Evolutionary conservation across 2,113 vertebrate species (phyloP).

Genomic region (Rana temporaria): DNA sequence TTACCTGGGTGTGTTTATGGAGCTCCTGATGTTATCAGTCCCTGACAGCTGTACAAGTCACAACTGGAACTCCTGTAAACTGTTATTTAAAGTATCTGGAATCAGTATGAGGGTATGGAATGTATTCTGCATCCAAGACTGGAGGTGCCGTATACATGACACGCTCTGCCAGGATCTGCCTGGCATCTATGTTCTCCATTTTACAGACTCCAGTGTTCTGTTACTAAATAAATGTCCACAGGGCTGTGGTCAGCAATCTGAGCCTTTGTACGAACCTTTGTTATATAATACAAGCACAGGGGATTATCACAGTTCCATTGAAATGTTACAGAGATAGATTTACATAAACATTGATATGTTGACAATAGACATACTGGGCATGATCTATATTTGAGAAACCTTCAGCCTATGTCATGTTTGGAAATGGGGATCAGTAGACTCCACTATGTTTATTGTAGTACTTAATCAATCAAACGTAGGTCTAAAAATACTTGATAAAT

Average conservation of each 20-base stretch:
- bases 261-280: no score
- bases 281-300: no score
- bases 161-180: not conserved
- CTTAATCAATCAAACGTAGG: no score
- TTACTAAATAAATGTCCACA: not conserved
- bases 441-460: no score
- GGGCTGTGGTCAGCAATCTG: not conserved
- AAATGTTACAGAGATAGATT: no score
- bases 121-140: not conserved
- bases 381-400: no score
- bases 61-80: not conserved
- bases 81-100: slow-evolving; percentile 1
- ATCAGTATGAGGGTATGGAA: not conserved
- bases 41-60: slow-evolving; percentile 14
- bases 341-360: no score
- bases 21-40: not conserved
- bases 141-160: not conserved
- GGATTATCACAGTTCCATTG: no score
- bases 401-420: no score
- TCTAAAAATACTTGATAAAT: no score
- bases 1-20: not conserved
- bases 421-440: no score
- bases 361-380: no score
- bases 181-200: not conserved
- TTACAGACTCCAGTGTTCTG: not conserved